Conservation (phyloP, 23 tunicate species). For the Clavelina lepadiformis region DNA sequence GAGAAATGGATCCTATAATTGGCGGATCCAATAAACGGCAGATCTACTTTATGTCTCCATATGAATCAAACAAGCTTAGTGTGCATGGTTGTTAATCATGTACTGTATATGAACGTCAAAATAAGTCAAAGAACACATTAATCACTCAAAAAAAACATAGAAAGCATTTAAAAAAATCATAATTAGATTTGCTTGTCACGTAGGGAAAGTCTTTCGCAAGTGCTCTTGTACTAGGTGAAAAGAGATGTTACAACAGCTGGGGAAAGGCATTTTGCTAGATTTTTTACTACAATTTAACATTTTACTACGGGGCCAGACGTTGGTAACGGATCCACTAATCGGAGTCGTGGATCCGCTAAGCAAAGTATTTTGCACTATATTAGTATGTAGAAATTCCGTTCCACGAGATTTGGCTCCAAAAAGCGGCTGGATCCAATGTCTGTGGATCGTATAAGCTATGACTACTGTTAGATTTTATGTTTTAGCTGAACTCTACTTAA, state of each 20-base stretch:
- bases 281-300: no score
- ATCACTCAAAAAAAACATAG: not conserved
- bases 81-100: conserved; percentile 1
- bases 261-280: not conserved
- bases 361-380: not conserved
- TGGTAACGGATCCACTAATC: not conserved
- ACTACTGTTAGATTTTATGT: no score
- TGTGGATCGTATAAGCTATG: not conserved
- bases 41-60: not conserved
- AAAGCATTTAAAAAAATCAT: not conserved
- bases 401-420: not conserved
- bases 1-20: not conserved
- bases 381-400: not conserved
- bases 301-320: not conserved
- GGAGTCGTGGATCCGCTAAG: not conserved
- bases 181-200: no score
- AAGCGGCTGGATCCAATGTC: not conserved
- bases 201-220: not conserved
- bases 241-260: not conserved
- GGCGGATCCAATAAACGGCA: not conserved
- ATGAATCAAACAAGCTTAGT: not conserved
- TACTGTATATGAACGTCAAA: not conserved
- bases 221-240: not conserved
- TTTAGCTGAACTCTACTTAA: no score
- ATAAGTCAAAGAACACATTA: not conserved